A percentile compares a stretch with the other conserved stretches of the same genome.
phyloP scores from a whole-genome alignment of 2,797 vertebrate species.

The Phalloptychus januarius region DNA sequence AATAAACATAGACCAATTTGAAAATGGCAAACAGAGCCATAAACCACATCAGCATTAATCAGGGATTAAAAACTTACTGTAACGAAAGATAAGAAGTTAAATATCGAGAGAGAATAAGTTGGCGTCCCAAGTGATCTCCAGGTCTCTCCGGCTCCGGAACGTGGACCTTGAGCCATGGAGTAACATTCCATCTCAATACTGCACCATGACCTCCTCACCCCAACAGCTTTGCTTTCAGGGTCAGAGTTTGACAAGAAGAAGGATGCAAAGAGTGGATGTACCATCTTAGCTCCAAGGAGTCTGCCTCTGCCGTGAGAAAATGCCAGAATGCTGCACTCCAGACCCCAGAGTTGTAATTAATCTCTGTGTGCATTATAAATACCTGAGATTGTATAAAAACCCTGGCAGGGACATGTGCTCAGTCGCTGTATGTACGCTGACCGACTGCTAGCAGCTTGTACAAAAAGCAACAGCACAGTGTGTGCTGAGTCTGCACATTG shows the following conservation, averaged over 20 bases:
- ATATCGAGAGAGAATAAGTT: constrained; percentile 66
- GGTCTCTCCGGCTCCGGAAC: constrained; percentile 67
- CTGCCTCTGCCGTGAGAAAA: constrained; percentile 58
- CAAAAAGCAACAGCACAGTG: neutral
- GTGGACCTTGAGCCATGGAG: constrained; percentile 75
- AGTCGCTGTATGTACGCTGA: constrained; percentile 22
- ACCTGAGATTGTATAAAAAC: constrained; percentile 59
- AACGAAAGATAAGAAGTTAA: constrained; percentile 24
- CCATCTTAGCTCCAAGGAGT: constrained; percentile 57
- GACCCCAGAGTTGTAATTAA: constrained; percentile 64
- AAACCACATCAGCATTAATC: constrained; percentile 28
- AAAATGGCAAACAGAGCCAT: constrained; percentile 5
- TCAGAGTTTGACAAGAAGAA: constrained; percentile 62
- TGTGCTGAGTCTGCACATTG: constrained; percentile 7
- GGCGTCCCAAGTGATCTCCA: constrained; percentile 68
- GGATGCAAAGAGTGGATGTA: constrained; percentile 56
- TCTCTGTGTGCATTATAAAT: constrained; percentile 55
- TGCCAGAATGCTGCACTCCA: constrained; percentile 59
- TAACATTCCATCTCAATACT: constrained; percentile 78
- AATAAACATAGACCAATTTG: neutral
- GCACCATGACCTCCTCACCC: constrained; percentile 63
- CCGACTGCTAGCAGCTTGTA: neutral
- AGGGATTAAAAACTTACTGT: constrained; percentile 41
- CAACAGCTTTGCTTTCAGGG: constrained; percentile 69
- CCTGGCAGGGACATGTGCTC: constrained; percentile 44